phyloP scores from a whole-genome alignment of 2,888 invertebrate species.

The Diaperis boleti region DNA sequence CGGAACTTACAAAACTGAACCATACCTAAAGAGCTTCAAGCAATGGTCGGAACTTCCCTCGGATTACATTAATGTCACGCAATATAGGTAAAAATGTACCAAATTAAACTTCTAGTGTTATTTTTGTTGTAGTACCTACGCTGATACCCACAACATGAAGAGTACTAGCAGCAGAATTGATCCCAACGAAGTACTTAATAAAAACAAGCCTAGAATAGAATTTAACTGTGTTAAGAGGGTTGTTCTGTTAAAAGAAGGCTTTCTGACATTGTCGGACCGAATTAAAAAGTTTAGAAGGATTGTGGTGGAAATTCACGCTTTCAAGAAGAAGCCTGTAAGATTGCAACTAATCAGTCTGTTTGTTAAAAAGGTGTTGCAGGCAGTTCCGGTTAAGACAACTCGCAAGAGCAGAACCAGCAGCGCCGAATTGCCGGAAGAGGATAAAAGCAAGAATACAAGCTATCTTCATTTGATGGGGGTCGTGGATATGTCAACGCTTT shows the following conservation, averaged over 20 bases:
- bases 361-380: background rate
- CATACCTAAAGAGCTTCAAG: background rate
- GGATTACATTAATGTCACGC: constrained; percentile 12
- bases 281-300: constrained; percentile 6
- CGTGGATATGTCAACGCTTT: constrained; percentile 58
- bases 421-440: constrained; percentile 21
- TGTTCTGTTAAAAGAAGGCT: constrained; percentile 16
- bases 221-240: constrained; percentile 21
- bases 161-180: constrained; percentile 10
- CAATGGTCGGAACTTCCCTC: constrained; percentile 11
- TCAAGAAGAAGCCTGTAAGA: constrained; percentile 20
- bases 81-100: constrained; percentile 11
- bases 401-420: too few relatives aligned
- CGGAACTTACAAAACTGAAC: background rate
- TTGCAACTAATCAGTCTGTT: too few relatives aligned
- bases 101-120: background rate
- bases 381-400: too few relatives aligned
- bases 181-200: background rate
- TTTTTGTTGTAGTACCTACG: constrained; percentile 1
- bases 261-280: constrained; percentile 18
- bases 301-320: constrained; percentile 17
- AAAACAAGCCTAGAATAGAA: constrained; percentile 13
- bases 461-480: constrained; percentile 62
- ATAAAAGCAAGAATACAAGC: too few relatives aligned
- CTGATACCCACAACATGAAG: too few relatives aligned